Conservation (phyloP, 1,140 invertebrate genomes). For the Onthophagus taurus region DNA sequence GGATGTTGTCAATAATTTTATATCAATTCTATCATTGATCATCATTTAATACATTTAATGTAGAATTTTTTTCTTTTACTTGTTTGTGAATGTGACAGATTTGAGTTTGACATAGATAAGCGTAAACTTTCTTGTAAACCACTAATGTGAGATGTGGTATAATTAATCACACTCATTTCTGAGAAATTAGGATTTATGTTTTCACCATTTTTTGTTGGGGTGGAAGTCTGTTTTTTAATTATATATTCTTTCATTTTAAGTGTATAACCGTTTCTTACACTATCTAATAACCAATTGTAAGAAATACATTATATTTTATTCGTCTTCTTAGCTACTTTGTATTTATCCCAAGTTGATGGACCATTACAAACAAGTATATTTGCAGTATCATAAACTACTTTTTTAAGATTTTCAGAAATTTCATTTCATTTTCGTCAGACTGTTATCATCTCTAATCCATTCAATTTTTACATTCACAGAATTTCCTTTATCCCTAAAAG, state of each 20-base stretch:
- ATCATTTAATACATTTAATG: conserved; percentile 14
- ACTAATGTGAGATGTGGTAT: not conserved
- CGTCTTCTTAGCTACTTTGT: conserved; percentile 64
- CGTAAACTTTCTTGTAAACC: conserved; percentile 11
- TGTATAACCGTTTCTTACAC: conserved; percentile 60
- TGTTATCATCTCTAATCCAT: conserved; percentile 42
- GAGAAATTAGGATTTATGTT: conserved; percentile 32
- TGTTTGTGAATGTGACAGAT: too few relatives aligned
- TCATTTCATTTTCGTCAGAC: conserved; percentile 41
- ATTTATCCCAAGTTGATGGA: conserved; percentile 69
- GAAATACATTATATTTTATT: conserved; percentile 60
- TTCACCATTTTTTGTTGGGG: conserved; percentile 43
- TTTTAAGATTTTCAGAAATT: conserved; percentile 61
- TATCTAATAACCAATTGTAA: conserved; percentile 69
- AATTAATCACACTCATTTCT: conserved; percentile 24
- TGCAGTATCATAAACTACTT: conserved; percentile 44
- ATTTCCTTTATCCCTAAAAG: conserved; percentile 42
- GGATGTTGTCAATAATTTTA: too few relatives aligned
- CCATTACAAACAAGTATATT: conserved; percentile 41
- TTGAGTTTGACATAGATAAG: too few relatives aligned
- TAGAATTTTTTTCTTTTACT: conserved; percentile 13
- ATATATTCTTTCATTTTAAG: conserved; percentile 57
- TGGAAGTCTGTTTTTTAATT: conserved; percentile 48
- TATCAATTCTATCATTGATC: conserved; percentile 48
- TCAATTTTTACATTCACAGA: conserved; percentile 38